Base-by-base conservation (phyloP, 2,797 vertebrate species). In the Huso huso region DNA sequence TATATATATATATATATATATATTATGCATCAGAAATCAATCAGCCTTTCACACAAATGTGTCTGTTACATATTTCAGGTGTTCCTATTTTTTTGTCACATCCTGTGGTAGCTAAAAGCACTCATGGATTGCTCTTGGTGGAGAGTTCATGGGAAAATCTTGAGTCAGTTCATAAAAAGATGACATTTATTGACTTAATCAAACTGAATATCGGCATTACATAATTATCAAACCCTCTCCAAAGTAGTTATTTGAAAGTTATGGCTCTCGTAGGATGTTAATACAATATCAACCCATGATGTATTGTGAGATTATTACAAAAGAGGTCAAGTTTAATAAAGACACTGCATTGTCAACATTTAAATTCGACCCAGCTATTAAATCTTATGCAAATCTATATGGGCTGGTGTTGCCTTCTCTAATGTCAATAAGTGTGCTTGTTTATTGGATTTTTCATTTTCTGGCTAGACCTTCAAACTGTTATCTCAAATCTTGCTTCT, bases 251-350 rank as follows among this genome's bases (percentile, higher is more conserved):
- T 65, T 61, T 62, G 49, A 18, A 18, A 50, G 58, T 72, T 70
- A 72, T 73, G 67, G 74, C 71, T 71, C 71, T 57, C 71, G 65
- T 68, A 72, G 65, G 73, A 69, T 69, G 49, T 63, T 75, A 75
- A 78, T 77, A 71, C 69, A 77, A 64, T 67, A 66, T 59, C 74
- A 70, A 72, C 62, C 65, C 70, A 55, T 65, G 65, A 76, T 76
- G 76, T 74, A 78, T 72, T 66, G 63, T 66, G 37, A 37, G 37
- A 37, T 37, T 37, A 37, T 37, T 37, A 37, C 68, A 60, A 63
- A 68, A 73, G 69, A 23, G 65, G 50, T 67, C 63, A 67, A 76
- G 67, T 70, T 75, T 72, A 72, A 72, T 69, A 68, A 72, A 77
- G 71, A 71, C 71, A 57, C 76, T 73, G 66, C 59, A 64, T 73